Evolutionary conservation across 2,113 vertebrate genomes (phyloP).

Genomic region (Myotis brandtii): DNA sequence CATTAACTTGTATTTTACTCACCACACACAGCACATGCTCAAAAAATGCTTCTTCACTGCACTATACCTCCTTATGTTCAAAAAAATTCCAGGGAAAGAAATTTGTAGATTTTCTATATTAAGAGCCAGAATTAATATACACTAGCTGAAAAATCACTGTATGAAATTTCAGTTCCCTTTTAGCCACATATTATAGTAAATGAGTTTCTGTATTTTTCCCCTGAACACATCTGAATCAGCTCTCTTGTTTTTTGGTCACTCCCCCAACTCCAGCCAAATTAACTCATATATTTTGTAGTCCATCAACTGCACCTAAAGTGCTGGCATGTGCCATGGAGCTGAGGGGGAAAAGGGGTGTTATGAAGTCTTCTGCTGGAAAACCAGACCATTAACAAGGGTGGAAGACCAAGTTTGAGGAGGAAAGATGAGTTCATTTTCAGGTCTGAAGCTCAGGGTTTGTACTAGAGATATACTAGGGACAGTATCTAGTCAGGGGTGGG

Average conservation of each 20-base stretch:
- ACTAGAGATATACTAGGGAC: not conserved
- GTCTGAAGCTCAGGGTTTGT: not conserved
- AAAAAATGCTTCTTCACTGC: not conserved
- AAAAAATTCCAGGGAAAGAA: not conserved
- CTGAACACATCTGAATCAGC: conserved; percentile 7
- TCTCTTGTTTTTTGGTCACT: conserved; percentile 8
- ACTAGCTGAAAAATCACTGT: conserved; percentile 28
- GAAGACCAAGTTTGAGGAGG: not conserved
- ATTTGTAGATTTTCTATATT: conserved; percentile 1
- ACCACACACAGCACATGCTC: not conserved
- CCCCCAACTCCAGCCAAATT: not conserved
- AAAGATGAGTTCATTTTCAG: not conserved
- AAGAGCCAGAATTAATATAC: conserved; percentile 34
- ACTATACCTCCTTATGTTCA: not conserved
- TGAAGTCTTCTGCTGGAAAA: not conserved
- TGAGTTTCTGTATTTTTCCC: not conserved
- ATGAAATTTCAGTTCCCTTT: conserved; percentile 37
- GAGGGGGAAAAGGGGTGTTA: accelerated
- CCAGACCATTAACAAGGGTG: not conserved
- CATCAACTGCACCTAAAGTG: not conserved
- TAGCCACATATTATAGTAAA: not conserved
- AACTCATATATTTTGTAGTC: not conserved
- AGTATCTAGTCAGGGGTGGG: too few species aligned
- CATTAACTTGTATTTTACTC: not conserved
- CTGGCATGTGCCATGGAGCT: not conserved